Base-by-base conservation (phyloP, 2,888 invertebrate species). In the Seira sanloemensis region DNA sequence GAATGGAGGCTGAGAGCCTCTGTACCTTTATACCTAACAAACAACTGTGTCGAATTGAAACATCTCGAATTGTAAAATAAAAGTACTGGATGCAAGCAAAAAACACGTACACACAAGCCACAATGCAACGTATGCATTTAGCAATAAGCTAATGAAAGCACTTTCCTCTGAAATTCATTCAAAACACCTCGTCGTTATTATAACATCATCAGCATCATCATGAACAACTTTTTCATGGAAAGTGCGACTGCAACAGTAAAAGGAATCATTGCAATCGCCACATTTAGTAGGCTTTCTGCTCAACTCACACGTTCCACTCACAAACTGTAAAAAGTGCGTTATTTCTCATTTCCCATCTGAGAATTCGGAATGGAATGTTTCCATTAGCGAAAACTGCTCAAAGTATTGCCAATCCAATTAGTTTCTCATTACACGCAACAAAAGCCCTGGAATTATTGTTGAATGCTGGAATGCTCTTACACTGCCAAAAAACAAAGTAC, bases 341-440 rank as follows among this genome's bases (percentile, higher is more conserved):
- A 37, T 37, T 37, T 4, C 37, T 37, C 37, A 37, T 37, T 37
- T 4, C 37, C 37, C 12, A 7, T 37, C 12, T 12, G 12, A 37
- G 25, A 67, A 67, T n/a, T n/a, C n/a, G 12, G 67, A 67, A 24
- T n/a, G 67, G 67, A 26, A 69, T 69, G 67, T 23, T 62, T 78
- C 66, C 66, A 37, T 37, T 37, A 37, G 37, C 18, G 16, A 72
- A 46, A 66, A 50, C 46, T 7, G 25, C 25, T 1, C 66, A 27
- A 66, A 66, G 62, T 72, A 80, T 62, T 50, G 78, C 78, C 77
- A 83, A 77, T 83, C 83, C 83, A 83, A 83, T 83, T 83, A 83
- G 83, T 78, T 83, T 83, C 78, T 78, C 83, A 83, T 83, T 83
- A 83, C 78, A 74, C 71, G 46, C 83, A 83, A 78, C 66, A 26